Evolutionary conservation across 2,113 vertebrate genomes (phyloP).

Genomic region (Azemiops feae): DNA sequence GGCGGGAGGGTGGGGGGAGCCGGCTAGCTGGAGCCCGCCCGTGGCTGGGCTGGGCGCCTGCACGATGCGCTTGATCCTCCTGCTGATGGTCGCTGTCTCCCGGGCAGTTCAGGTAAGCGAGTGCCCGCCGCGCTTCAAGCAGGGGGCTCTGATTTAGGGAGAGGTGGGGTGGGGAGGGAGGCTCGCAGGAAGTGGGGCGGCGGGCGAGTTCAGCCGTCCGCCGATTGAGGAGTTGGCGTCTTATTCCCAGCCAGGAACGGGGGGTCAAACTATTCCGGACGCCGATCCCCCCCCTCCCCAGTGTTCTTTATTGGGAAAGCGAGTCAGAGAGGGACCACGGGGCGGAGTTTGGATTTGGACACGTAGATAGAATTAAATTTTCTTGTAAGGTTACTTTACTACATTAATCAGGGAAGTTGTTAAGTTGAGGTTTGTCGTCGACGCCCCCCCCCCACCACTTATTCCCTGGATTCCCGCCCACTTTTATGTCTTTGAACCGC

Average conservation of each 20-base stretch:
- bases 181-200: no score
- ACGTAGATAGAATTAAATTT: not conserved
- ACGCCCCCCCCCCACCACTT: not conserved
- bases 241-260: not conserved
- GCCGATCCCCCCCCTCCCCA: not conserved
- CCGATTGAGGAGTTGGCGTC: not conserved
- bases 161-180: not conserved
- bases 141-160: not conserved
- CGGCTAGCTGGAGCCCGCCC: not conserved
- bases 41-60: not conserved
- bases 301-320: not conserved
- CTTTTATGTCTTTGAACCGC: not conserved
- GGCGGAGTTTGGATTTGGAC: not conserved
- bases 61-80: slow-evolving; percentile 20
- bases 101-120: slow-evolving; percentile 19
- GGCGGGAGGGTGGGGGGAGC: not conserved
- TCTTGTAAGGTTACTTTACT: not conserved
- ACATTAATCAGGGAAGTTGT: not conserved
- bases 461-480: not conserved
- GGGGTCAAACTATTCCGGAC: not conserved
- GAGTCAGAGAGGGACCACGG: not conserved
- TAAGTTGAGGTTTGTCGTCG: not conserved
- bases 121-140: not conserved
- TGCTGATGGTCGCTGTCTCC: slow-evolving; percentile 18
- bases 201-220: no score